Evolutionary conservation across 1,140 invertebrate species (phyloP).

Genomic region (Drosophila pseudoananassae): DNA sequence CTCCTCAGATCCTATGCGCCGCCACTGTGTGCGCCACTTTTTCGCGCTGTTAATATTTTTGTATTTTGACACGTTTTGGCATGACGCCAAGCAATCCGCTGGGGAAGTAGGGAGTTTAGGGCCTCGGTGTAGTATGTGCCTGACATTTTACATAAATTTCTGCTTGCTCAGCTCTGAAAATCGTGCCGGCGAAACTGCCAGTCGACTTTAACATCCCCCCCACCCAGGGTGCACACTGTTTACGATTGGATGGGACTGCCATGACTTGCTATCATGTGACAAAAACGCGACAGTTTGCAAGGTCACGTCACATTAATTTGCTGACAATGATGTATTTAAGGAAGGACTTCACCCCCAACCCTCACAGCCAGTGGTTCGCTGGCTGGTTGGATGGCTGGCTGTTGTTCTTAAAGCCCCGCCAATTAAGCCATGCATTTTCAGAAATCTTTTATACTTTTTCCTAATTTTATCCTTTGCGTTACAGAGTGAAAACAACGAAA

Average conservation of each 20-base stretch:
- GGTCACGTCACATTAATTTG: constrained; percentile 82
- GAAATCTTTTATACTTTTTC: constrained; percentile 22
- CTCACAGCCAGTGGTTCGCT: not conserved
- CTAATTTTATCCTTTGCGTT: constrained; percentile 19
- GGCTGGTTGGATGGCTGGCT: not conserved
- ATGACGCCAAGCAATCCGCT: constrained; percentile 29
- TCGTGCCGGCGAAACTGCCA: constrained; percentile 45
- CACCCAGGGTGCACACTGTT: not conserved
- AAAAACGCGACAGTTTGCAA: constrained; percentile 80
- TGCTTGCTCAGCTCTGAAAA: constrained; percentile 58
- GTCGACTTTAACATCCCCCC: constrained; percentile 25
- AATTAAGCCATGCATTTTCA: constrained; percentile 55
- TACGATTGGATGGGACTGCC: constrained; percentile 30
- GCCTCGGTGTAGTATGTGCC: constrained; percentile 20
- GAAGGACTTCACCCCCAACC: not conserved
- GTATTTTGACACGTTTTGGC: constrained; percentile 81
- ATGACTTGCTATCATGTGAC: constrained; percentile 74
- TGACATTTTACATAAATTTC: constrained; percentile 79
- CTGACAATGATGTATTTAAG: constrained; percentile 80
- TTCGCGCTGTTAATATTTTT: constrained; percentile 77
- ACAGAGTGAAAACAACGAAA: constrained; percentile 36
- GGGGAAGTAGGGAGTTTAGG: constrained; percentile 6
- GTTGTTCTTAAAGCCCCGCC: constrained; percentile 58
- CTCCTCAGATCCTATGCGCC: not conserved
- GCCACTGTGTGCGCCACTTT: constrained; percentile 44